phyloP scores from a whole-genome alignment of 2,888 invertebrate species.

The Steinernema hermaphroditum region DNA sequence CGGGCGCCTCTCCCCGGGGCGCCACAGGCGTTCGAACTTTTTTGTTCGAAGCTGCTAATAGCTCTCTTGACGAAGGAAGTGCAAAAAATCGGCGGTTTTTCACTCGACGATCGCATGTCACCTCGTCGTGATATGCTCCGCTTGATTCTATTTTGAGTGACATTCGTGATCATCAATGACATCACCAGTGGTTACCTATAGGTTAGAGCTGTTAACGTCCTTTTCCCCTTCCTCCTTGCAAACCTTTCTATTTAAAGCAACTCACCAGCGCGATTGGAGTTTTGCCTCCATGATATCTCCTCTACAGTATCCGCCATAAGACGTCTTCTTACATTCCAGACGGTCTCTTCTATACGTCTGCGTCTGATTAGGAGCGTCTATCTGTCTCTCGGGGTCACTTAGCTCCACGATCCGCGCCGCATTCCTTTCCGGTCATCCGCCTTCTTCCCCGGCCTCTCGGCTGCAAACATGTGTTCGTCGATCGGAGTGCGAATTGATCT shows the following conservation, averaged over 20 bases:
- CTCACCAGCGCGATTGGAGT: too few relatives aligned
- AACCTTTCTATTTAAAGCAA: too few relatives aligned
- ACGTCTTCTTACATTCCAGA: too few relatives aligned
- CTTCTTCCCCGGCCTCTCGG: too few relatives aligned
- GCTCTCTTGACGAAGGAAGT: neutral
- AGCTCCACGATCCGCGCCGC: neutral
- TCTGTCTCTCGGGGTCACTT: neutral
- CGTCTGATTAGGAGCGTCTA: neutral
- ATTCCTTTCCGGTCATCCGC: too few relatives aligned
- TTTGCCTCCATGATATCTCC: too few relatives aligned
- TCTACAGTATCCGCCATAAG: too few relatives aligned
- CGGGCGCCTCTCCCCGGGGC: neutral
- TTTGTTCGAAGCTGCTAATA: neutral
- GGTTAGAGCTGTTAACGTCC: too few relatives aligned
- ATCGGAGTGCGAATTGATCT: slow-evolving; percentile 22
- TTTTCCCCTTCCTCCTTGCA: too few relatives aligned
- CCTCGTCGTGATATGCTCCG: neutral
- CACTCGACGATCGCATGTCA: neutral
- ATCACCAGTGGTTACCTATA: too few relatives aligned
- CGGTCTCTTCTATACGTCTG: neutral
- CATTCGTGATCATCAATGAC: too few relatives aligned
- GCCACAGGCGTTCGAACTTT: slow-evolving; percentile 1
- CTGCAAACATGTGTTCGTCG: too few relatives aligned
- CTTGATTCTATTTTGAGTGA: neutral
- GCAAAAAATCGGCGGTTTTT: neutral